These are phyloP conservation scores for Microctenopoma stevenorrisi DNA, from an alignment of 2,797 vertebrate genomes.

Conservation along the genomic window DNA sequence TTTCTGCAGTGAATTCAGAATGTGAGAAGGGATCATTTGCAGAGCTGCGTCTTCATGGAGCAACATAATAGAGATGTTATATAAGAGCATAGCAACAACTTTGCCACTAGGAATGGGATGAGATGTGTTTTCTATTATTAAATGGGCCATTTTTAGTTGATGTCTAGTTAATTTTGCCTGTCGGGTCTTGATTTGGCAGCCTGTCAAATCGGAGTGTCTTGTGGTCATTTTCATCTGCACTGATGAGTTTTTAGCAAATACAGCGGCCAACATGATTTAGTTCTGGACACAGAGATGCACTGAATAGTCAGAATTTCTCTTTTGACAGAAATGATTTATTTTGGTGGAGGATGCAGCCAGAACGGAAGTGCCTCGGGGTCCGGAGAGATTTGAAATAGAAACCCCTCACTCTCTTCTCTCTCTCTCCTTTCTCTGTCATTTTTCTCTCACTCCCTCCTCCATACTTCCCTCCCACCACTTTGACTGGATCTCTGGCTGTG, in stretches of 20 bases:
- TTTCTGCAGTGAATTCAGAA: constrained; percentile 26
- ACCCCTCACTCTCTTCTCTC: constrained; percentile 54
- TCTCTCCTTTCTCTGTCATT: constrained; percentile 9
- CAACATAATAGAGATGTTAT: constrained; percentile 64
- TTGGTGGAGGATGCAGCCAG: constrained; percentile 67
- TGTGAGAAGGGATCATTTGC: constrained; percentile 51
- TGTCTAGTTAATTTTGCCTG: constrained; percentile 27
- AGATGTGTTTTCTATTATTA: constrained; percentile 43
- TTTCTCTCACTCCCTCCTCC: constrained; percentile 37
- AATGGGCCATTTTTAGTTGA: constrained; percentile 25
- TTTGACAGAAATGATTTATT: constrained; percentile 70
- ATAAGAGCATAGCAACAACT: constrained; percentile 63
- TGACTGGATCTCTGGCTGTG: constrained; percentile 72
- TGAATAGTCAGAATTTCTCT: constrained; percentile 51
- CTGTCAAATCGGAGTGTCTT: constrained; percentile 20
- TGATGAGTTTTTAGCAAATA: constrained; percentile 34
- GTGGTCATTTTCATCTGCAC: constrained; percentile 26
- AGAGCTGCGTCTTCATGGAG: constrained; percentile 48
- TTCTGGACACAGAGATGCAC: constrained; percentile 25
- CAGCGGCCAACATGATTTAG: constrained; percentile 30
- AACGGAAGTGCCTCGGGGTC: constrained; percentile 67
- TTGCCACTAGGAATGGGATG: constrained; percentile 41
- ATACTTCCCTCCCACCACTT: constrained; percentile 66
- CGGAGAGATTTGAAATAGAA: constrained; percentile 75
- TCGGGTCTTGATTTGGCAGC: constrained; percentile 22